A percentile compares a stretch with the other conserved stretches of the same genome.
Conservation (phyloP, 1,140 invertebrate species). For the Amyelois transitella region DNA sequence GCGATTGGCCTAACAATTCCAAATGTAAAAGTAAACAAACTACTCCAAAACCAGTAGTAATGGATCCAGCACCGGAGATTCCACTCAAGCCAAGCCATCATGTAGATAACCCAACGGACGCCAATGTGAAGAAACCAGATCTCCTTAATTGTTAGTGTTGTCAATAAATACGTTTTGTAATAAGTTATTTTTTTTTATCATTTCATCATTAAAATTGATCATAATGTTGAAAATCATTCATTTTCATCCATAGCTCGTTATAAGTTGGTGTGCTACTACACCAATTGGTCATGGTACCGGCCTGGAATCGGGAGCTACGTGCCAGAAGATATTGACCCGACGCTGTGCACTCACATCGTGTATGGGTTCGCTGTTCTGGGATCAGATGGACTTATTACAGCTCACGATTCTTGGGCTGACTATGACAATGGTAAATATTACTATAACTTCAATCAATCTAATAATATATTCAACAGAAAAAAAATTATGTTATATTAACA, state of each 20-base stretch:
- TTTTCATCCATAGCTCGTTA: constrained; percentile 70
- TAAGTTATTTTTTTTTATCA: constrained; percentile 6
- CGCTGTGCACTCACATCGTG: constrained; percentile 92
- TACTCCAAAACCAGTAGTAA: constrained; percentile 21
- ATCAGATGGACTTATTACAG: constrained; percentile 84
- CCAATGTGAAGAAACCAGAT: constrained; percentile 16
- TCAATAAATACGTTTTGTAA: background rate
- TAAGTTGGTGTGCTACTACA: constrained; percentile 93
- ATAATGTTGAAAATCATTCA: constrained; percentile 1
- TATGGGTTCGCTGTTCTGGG: constrained; percentile 94
- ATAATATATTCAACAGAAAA: too few relatives aligned
- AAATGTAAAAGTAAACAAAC: constrained; percentile 74
- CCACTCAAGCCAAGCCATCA: background rate
- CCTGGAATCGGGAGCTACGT: constrained; percentile 85
- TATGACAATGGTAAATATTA: constrained; percentile 83
- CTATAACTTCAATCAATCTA: too few relatives aligned
- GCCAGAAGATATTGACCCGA: constrained; percentile 89
- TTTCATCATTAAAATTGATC: constrained; percentile 3
- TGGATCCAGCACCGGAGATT: constrained; percentile 9
- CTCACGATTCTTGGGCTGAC: constrained; percentile 93
- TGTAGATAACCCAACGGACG: background rate
- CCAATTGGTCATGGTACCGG: constrained; percentile 96
- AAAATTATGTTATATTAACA: background rate
- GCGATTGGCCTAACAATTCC: constrained; percentile 86
- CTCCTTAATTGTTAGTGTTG: constrained; percentile 28